Base-by-base conservation (phyloP, 2,113 vertebrate species). In the Polypterus senegalus region DNA sequence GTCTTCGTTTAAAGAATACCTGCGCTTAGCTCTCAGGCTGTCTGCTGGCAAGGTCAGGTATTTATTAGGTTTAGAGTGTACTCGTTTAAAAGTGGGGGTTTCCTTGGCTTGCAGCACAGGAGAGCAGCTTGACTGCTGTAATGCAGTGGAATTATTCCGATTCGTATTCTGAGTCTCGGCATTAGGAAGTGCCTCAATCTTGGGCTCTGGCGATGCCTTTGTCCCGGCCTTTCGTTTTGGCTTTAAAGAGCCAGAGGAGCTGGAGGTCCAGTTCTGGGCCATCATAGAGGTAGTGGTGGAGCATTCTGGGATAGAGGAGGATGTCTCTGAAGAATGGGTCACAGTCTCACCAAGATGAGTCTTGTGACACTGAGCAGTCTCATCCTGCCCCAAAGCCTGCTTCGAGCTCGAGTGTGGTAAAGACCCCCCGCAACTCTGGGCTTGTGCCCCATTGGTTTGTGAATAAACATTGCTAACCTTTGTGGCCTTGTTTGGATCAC, bases 131-230 rank as follows among this genome's bases (percentile, higher is more conserved):
- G 72, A 71, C 63, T 81, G 79, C 83, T 89, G 89, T 69, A 93
- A 83, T 7, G 88, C 83, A 57, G 93, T 92, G 70, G 94, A 97
- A 83, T 97, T 98, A 81, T 97, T 98, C 66, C 91, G 89, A 86
- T 97, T 98, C 67, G 86, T 92, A 85, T 97, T 97, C 63, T 90
- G 92, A 67, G 90, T 82, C 74, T 97, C 92, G 1, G 77, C 60
- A n/a, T 77, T 73, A 64, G 76, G 65, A 7, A 73, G 73, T 3
- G 80, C 83, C 72, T 94, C 90, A 0, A 75, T 74, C 65, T 83
- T 83, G 7, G 66, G 70, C 58, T 80, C 74, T 48, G 78, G 72
- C 0, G 55, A 71, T 57, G 77, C 79, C 73, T 92, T 93, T 10
- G 84, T 72, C 56, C 86, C 84, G 4, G 85, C 79, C 80, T 93